phyloP scores from a whole-genome alignment of 2,888 invertebrate genomes.

The Chrysodeixis includens region DNA sequence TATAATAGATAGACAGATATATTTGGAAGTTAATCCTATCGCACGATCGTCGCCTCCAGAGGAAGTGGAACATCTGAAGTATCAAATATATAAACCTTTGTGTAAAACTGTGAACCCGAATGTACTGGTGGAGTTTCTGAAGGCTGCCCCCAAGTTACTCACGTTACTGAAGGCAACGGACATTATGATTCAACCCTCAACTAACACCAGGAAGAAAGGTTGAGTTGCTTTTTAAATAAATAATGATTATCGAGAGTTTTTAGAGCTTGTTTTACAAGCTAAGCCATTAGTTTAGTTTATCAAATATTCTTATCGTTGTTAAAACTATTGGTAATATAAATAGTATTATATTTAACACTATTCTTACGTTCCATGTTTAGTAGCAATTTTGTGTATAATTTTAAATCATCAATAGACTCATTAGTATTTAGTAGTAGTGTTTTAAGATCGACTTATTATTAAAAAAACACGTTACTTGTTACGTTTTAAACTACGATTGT shows the following conservation, averaged over 20 bases:
- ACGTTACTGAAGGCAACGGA: slow-evolving; percentile 15
- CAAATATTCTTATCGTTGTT: neutral
- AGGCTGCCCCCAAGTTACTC: slow-evolving; percentile 56
- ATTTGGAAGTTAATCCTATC: slow-evolving; percentile 66
- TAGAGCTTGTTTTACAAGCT: neutral
- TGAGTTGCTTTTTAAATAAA: neutral
- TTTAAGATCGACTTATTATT: too few relatives aligned
- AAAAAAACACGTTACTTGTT: too few relatives aligned
- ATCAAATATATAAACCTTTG: slow-evolving; percentile 67
- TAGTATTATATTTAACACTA: too few relatives aligned
- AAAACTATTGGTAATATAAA: neutral
- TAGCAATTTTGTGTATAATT: too few relatives aligned
- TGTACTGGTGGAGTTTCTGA: slow-evolving; percentile 51
- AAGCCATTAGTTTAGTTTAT: neutral
- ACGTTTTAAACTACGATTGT: too few relatives aligned
- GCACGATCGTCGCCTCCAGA: slow-evolving; percentile 57
- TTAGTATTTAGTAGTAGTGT: too few relatives aligned
- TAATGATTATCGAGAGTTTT: neutral
- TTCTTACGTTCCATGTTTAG: too few relatives aligned
- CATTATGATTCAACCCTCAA: neutral
- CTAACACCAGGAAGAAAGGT: slow-evolving; percentile 9
- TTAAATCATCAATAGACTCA: too few relatives aligned
- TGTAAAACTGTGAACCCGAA: slow-evolving; percentile 57
- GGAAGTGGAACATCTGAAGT: slow-evolving; percentile 71
- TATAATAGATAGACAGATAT: slow-evolving; percentile 69